Conservation (phyloP, 2,113 vertebrate species). For the Penelope pileata region DNA sequence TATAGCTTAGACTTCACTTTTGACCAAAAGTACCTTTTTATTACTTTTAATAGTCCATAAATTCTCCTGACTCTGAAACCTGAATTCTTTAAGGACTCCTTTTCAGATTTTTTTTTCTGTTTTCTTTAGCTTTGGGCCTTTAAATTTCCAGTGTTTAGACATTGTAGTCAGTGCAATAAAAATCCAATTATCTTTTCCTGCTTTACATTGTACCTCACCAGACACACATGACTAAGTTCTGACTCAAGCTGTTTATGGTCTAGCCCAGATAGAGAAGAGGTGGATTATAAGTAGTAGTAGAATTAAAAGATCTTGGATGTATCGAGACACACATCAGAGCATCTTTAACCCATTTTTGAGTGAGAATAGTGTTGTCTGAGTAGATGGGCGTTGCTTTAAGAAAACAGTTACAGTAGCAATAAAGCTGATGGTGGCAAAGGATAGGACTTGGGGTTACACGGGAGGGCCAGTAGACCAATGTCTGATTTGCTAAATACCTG, state of each 20-base stretch:
- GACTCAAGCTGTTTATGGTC: background rate
- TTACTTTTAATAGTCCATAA: background rate
- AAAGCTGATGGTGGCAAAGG: background rate
- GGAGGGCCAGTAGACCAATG: background rate
- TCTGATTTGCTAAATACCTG: background rate
- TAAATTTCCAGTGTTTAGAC: background rate
- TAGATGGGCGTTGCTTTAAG: background rate
- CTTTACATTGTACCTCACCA: background rate
- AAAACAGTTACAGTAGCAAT: background rate
- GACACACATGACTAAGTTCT: background rate
- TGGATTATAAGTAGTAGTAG: background rate
- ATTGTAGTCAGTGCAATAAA: background rate
- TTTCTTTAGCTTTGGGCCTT: background rate
- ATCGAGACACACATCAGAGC: background rate
- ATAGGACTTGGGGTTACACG: background rate
- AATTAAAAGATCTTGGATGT: background rate
- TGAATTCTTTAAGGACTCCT: background rate
- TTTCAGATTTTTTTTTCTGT: background rate
- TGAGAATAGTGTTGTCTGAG: background rate
- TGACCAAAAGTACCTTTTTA: background rate
- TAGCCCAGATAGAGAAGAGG: background rate
- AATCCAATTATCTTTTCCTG: background rate
- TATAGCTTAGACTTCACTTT: background rate
- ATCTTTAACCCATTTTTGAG: background rate
- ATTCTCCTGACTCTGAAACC: background rate